Conservation (phyloP, 1,140 invertebrate species). For the Sarcophaga bullata region DNA sequence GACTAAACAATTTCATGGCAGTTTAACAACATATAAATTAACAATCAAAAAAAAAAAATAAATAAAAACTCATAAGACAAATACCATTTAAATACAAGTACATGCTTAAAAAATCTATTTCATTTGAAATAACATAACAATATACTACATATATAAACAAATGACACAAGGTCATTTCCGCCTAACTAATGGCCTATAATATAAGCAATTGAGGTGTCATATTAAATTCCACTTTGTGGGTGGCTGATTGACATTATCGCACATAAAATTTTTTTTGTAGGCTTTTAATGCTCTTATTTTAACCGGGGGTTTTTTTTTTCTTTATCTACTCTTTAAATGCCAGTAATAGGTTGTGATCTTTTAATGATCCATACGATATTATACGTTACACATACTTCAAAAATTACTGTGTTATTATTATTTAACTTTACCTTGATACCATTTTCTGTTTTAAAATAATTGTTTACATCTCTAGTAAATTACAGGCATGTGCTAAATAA, state of each 20-base stretch:
- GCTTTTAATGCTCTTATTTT: neutral
- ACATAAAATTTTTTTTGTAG: neutral
- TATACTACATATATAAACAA: neutral
- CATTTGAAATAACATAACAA: neutral
- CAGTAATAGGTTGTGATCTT: neutral
- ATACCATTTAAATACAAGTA: too few relatives aligned
- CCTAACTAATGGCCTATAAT: neutral
- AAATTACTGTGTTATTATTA: neutral
- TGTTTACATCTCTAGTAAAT: neutral
- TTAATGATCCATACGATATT: neutral
- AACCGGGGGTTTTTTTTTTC: too few relatives aligned
- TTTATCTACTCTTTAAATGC: neutral
- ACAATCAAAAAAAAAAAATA: neutral
- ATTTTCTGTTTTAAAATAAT: slow-evolving; percentile 4
- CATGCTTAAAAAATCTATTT: too few relatives aligned
- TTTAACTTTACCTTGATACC: slow-evolving; percentile 12
- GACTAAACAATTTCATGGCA: slow-evolving; percentile 35
- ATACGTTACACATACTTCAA: neutral
- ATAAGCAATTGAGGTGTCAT: neutral
- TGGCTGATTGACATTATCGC: neutral
- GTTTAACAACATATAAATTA: slow-evolving; percentile 20
- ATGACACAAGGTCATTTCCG: slow-evolving; percentile 13
- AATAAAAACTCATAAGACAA: too few relatives aligned
- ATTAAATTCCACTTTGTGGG: neutral
- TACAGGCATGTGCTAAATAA: neutral